These are phyloP conservation scores for Ficedula albicollis DNA, from an alignment of 2,797 vertebrate species.

Conservation along the genomic window DNA sequence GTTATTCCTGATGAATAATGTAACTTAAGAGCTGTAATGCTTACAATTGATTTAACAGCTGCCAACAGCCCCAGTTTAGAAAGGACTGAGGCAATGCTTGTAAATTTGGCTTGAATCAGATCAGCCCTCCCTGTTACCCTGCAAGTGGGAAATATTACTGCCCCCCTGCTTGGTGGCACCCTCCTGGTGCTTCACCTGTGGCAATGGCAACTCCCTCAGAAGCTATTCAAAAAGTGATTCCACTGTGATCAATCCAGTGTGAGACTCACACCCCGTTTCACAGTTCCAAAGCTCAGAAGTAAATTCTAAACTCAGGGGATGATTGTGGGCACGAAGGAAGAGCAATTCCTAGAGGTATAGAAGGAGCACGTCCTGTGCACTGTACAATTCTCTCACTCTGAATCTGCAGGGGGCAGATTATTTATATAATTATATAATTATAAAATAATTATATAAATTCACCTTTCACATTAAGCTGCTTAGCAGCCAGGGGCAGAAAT, in stretches of 20 bases:
- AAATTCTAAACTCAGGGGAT: not conserved
- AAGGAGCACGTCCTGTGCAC: not conserved
- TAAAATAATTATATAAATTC: not conserved
- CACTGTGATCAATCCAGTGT: not conserved
- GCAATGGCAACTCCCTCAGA: not conserved
- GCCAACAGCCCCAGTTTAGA: not conserved
- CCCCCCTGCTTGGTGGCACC: not conserved
- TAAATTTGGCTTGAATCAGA: not conserved
- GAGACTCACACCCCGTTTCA: not conserved
- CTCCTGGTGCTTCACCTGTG: not conserved
- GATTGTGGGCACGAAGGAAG: not conserved
- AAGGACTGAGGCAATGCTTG: not conserved
- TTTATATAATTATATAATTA: no score
- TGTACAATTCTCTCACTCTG: not conserved
- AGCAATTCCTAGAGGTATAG: not conserved
- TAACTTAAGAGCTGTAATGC: constrained; percentile 2
- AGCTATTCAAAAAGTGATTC: not conserved
- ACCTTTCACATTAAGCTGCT: not conserved
- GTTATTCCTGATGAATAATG: constrained; percentile 15
- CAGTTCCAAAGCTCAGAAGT: not conserved
- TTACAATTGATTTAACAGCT: constrained; percentile 21
- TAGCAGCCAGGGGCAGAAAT: not conserved
- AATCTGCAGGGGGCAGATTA: not conserved
- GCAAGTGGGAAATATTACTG: not conserved
- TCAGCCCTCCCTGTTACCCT: not conserved